Conservation (phyloP, 2,797 vertebrate genomes). For the Gymnodraco acuticeps region DNA sequence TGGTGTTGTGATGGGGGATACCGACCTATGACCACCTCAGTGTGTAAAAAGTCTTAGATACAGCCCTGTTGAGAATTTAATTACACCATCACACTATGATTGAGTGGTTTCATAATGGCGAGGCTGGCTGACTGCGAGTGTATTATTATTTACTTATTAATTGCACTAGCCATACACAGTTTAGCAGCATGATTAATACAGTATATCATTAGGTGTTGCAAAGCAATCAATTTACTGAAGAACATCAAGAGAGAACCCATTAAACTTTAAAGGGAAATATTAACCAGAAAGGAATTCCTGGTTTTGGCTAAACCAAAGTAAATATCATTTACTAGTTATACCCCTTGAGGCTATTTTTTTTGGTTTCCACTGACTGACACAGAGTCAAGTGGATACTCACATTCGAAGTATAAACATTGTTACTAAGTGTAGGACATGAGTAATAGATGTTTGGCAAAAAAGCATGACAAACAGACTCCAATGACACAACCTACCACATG, state of each 20-base stretch:
- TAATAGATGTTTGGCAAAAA: slow-evolving; percentile 3
- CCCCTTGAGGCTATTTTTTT: too few species aligned
- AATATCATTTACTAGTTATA: background rate
- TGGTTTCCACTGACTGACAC: background rate
- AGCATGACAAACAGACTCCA: slow-evolving; percentile 15
- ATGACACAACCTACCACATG: slow-evolving; percentile 7
- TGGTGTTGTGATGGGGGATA: background rate
- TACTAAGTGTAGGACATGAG: background rate
- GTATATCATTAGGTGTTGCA: background rate
- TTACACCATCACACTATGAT: background rate
- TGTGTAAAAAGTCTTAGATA: background rate
- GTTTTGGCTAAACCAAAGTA: background rate
- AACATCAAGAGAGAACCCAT: too few species aligned
- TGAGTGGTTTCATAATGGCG: background rate
- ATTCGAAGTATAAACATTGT: background rate
- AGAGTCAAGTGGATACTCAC: background rate
- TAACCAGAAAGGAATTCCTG: background rate
- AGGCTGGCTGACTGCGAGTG: background rate
- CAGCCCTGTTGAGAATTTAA: slow-evolving; percentile 11
- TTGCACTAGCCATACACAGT: background rate
- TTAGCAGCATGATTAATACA: background rate
- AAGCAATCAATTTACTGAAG: too few species aligned
- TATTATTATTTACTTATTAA: background rate
- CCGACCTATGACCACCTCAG: too few species aligned
- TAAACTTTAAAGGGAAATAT: too few species aligned